These are phyloP conservation scores for Galemys pyrenaicus DNA, from an alignment of 2,113 vertebrate genomes.

Conservation along the genomic window DNA sequence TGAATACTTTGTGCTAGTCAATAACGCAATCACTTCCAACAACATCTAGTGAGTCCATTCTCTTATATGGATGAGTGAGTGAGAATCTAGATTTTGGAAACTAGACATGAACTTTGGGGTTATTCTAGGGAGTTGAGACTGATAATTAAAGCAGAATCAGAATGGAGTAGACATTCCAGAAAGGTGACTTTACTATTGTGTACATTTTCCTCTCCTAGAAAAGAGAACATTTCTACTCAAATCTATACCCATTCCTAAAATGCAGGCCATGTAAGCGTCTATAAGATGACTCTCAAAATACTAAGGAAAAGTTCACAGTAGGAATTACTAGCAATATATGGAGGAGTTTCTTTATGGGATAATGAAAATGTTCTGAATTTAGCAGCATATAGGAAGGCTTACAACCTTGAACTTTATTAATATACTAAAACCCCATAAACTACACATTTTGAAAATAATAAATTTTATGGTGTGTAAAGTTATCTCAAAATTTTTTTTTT, in stretches of 20 bases:
- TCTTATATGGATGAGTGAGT: neutral
- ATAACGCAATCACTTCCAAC: neutral
- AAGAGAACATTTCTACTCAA: slow-evolving; percentile 6
- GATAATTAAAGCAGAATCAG: slow-evolving; percentile 52
- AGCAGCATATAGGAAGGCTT: neutral
- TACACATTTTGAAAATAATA: neutral
- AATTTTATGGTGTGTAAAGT: neutral
- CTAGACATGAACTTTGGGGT: neutral
- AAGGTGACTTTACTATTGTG: neutral
- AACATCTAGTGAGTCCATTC: neutral
- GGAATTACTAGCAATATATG: neutral
- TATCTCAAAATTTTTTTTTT: neutral
- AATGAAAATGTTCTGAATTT: slow-evolving; percentile 12
- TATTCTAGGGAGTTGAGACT: slow-evolving; percentile 23
- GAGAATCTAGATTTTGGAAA: neutral
- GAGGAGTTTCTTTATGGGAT: neutral
- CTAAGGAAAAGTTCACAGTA: neutral
- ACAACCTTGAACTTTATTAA: neutral
- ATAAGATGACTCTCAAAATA: neutral
- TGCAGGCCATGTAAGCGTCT: neutral
- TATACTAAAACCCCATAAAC: neutral
- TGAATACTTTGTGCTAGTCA: neutral
- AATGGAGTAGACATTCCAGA: neutral
- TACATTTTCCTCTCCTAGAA: neutral
- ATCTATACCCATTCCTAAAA: neutral